Percentiles rank a stretch among this genome's conserved stretches.
Conservation (phyloP, 2,113 vertebrate genomes). For the Nyctibius bracteatus region DNA sequence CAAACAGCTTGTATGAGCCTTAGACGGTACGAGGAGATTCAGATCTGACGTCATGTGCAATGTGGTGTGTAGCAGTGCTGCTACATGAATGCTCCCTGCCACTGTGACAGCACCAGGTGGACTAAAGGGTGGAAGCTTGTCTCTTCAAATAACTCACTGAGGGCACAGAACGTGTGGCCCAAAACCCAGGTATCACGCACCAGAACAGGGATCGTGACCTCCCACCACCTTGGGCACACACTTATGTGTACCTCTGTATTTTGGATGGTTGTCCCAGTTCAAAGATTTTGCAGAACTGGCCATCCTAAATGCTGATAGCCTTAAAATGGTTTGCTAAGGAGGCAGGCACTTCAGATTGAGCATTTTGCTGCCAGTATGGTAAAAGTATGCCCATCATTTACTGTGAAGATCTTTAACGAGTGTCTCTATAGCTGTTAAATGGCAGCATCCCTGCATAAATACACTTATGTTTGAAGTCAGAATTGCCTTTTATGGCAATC, state of each 20-base stretch:
- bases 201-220: background rate
- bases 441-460: background rate
- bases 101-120: background rate
- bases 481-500: background rate
- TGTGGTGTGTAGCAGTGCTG: background rate
- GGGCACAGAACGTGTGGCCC: background rate
- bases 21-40: background rate
- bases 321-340: background rate
- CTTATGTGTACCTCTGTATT: background rate
- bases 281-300: background rate
- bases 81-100: background rate
- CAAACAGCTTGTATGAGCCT: constrained; percentile 14
- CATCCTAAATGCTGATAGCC: background rate
- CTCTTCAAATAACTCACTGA: background rate
- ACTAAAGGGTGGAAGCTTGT: background rate
- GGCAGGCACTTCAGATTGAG: background rate
- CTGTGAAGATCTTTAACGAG: background rate
- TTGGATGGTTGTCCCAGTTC: background rate
- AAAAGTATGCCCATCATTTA: background rate
- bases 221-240: background rate
- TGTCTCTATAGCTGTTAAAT: background rate
- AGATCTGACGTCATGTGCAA: background rate
- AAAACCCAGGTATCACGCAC: background rate
- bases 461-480: background rate
- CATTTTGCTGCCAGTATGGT: background rate